Evolutionary conservation across 2,113 vertebrate species (phyloP).

Genomic region (Rafetus swinhoei): DNA sequence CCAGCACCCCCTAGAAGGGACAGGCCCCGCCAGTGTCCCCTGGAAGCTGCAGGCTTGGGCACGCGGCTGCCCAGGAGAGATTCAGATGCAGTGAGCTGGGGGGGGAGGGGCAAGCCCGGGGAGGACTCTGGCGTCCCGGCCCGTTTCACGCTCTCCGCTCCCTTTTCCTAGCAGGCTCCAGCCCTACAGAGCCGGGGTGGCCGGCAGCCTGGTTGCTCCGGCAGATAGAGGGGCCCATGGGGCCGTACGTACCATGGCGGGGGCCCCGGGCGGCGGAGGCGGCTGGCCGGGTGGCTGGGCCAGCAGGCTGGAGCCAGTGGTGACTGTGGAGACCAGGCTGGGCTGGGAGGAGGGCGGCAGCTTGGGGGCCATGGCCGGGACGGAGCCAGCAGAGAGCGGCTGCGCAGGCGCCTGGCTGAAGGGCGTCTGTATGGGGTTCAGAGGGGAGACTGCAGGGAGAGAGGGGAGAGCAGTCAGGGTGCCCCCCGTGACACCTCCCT

Average conservation of each 20-base stretch:
- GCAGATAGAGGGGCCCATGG: too few species aligned
- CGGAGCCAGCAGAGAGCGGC: slow-evolving; percentile 54
- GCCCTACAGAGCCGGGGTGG: too few species aligned
- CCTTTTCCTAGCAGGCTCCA: too few species aligned
- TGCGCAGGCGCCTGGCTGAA: slow-evolving; percentile 77
- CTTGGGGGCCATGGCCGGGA: slow-evolving; percentile 70
- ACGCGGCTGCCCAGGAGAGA: too few species aligned
- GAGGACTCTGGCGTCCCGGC: too few species aligned
- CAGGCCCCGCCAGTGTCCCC: background rate
- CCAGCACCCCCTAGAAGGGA: background rate
- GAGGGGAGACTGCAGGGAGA: slow-evolving; percentile 50
- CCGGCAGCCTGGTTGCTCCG: too few species aligned
- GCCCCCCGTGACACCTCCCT: too few species aligned
- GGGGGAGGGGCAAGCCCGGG: too few species aligned
- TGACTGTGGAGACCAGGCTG: slow-evolving; percentile 84
- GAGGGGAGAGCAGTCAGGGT: background rate
- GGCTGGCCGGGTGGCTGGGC: slow-evolving; percentile 74
- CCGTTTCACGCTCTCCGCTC: too few species aligned
- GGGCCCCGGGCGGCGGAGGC: slow-evolving; percentile 69
- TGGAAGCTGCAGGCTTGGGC: background rate
- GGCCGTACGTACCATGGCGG: slow-evolving; percentile 55
- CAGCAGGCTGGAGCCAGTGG: slow-evolving; percentile 80
- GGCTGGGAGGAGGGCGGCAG: slow-evolving; percentile 76
- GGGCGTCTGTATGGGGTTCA: slow-evolving; percentile 70
- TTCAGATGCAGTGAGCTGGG: too few species aligned